Evolutionary conservation across 2,113 vertebrate species (phyloP), one percentile per base, ranked within the genome.

Genomic region (Oncorhynchus masou): DNA sequence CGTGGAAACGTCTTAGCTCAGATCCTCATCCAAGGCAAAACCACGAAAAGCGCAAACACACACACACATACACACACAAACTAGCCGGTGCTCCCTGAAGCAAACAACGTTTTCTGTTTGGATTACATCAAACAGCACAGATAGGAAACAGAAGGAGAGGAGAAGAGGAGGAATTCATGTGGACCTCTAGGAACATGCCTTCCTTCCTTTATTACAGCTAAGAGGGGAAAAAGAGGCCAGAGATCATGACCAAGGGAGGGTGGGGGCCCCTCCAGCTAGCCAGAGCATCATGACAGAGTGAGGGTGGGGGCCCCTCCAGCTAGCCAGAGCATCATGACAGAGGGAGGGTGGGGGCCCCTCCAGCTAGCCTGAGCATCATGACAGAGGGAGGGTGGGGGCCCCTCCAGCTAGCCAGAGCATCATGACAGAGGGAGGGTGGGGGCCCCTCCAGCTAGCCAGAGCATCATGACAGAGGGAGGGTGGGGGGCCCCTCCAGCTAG

Each of bases 151-250:
- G 75, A 79, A 86, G 78, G 79, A 87, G 86, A 89, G 84, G 73
- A 90, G 86, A 83, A 77, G 75, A 85, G 81, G 77, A 88, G 84
- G 84, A 84, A 81, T 51, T 51, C 6, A 87, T 84, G 84, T 85
- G 48, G 48, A 49, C 13, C 85, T 85, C 81, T 83, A 84, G 90
- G 88, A 51, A 86, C 81, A 77, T 74, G 81, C 83, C 83, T 59
- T 82, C 81, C 86, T 84, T 71, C 78, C 84, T 86, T 85, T 83
- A 85, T 88, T 90, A 84, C 84, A 82, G 76, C 79, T 78, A 83
- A 86, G 88, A 91, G 89, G 83, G 77, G 74, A 51, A 39, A 8
- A 39, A 9, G 83, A 84, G 84, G 87, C 85, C 86, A 34, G 31
- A 34, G 31, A 34, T 6, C 31, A 6, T 34, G 31, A 34, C 31